phyloP scores from a whole-genome alignment of 2,888 invertebrate genomes.

The Fissipunctia ypsillon region DNA sequence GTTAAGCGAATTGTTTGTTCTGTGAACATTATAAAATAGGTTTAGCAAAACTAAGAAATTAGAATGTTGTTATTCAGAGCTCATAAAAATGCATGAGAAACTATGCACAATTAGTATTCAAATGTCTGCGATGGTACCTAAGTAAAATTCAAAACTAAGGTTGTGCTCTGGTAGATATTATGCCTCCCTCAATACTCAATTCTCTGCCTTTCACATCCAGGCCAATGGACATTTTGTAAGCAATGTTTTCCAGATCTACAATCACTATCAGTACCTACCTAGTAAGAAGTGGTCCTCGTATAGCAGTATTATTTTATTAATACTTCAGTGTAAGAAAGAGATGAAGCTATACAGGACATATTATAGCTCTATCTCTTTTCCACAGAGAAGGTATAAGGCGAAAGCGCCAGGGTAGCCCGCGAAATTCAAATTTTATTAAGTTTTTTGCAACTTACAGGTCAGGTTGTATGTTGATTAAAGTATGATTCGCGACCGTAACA shows the following conservation, averaged over 20 bases:
- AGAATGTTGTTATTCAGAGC: not conserved
- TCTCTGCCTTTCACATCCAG: not conserved
- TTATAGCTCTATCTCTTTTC: not conserved
- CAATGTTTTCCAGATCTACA: not conserved
- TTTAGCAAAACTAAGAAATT: not conserved
- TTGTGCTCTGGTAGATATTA: too few relatives aligned
- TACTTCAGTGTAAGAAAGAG: not conserved
- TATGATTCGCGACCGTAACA: too few relatives aligned
- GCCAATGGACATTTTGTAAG: not conserved
- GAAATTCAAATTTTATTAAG: too few relatives aligned
- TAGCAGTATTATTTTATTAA: not conserved
- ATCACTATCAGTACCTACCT: not conserved
- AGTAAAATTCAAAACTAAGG: not conserved
- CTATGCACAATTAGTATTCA: too few relatives aligned
- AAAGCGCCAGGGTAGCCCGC: too few relatives aligned
- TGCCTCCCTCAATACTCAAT: not conserved
- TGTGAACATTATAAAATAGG: conserved; percentile 73
- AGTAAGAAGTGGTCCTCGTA: too few relatives aligned
- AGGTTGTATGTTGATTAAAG: too few relatives aligned
- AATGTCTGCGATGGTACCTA: too few relatives aligned
- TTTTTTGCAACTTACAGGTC: too few relatives aligned
- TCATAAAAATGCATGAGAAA: not conserved
- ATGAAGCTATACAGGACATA: not conserved
- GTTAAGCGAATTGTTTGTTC: conserved; percentile 98
- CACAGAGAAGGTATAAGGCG: too few relatives aligned